A percentile compares a stretch with the other conserved stretches of the same genome.
These are phyloP conservation scores for Pogonus chalceus DNA, from an alignment of 1,140 invertebrate species.

Conservation along the genomic window DNA sequence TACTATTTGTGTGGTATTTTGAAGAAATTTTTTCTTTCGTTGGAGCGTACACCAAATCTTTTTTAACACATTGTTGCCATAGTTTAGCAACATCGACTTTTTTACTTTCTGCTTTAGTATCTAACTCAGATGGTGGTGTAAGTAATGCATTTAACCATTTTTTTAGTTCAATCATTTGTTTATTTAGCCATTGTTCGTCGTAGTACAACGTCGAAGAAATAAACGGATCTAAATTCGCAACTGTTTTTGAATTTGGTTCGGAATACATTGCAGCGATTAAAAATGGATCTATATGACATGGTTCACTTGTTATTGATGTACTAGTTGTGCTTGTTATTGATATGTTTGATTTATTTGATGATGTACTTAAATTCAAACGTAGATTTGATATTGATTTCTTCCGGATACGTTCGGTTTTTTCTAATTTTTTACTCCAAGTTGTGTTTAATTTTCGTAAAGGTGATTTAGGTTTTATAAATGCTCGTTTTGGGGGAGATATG, in stretches of 20 bases:
- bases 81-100: slow-evolving; percentile 61
- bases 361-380: neutral
- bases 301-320: too few species aligned
- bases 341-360: neutral
- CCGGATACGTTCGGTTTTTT: neutral
- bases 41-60: slow-evolving; percentile 51
- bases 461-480: slow-evolving; percentile 12
- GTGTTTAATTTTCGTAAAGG: neutral
- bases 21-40: slow-evolving; percentile 57
- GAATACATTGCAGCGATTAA: slow-evolving; percentile 41
- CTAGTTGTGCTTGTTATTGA: slow-evolving; percentile 11
- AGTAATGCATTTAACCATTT: slow-evolving; percentile 82
- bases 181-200: slow-evolving; percentile 67
- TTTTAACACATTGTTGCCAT: slow-evolving; percentile 57
- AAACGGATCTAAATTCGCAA: slow-evolving; percentile 59
- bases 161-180: slow-evolving; percentile 71
- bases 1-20: slow-evolving; percentile 50
- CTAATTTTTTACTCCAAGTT: neutral
- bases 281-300: slow-evolving; percentile 43
- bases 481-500: slow-evolving; percentile 12
- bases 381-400: neutral
- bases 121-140: slow-evolving; percentile 63
- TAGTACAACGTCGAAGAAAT: slow-evolving; percentile 56
- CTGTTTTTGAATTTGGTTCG: slow-evolving; percentile 18
- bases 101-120: slow-evolving; percentile 45